Evolutionary conservation across 2,113 vertebrate genomes (phyloP).

Genomic region (Heliornis fulica): DNA sequence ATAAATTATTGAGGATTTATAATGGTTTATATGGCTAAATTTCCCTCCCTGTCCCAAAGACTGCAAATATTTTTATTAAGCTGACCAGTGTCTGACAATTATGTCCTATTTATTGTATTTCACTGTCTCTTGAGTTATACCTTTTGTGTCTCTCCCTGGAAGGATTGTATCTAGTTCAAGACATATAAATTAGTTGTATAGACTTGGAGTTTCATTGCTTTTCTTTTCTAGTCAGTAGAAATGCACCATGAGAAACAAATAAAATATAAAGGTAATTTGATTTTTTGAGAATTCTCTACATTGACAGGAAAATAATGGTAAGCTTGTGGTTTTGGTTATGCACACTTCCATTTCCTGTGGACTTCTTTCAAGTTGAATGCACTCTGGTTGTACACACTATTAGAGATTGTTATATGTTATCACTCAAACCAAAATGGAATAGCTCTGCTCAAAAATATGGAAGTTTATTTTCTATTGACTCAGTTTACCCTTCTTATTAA

Average conservation of each 20-base stretch:
- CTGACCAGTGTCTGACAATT: neutral
- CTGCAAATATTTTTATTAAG: neutral
- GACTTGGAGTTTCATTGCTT: neutral
- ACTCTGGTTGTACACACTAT: neutral
- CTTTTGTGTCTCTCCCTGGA: neutral
- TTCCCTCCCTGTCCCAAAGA: neutral
- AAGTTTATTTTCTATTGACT: neutral
- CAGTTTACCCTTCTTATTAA: neutral
- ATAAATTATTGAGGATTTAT: neutral
- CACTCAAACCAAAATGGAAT: neutral
- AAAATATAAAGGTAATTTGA: neutral
- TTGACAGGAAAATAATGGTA: neutral
- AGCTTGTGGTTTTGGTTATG: neutral
- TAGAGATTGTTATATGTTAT: neutral
- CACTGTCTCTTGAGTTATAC: neutral
- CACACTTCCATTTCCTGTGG: neutral
- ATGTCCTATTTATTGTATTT: neutral
- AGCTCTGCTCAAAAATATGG: neutral
- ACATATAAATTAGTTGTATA: neutral
- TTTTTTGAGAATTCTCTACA: neutral
- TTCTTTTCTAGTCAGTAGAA: neutral
- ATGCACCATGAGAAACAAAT: neutral
- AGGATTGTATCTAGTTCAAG: neutral
- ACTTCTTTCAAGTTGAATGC: neutral
- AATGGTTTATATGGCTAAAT: neutral